A percentile compares a stretch with the other conserved stretches of the same genome.
These are phyloP conservation scores for Petrocephalus microphthalmus DNA, from an alignment of 2,113 vertebrate species.

Conservation along the genomic window DNA sequence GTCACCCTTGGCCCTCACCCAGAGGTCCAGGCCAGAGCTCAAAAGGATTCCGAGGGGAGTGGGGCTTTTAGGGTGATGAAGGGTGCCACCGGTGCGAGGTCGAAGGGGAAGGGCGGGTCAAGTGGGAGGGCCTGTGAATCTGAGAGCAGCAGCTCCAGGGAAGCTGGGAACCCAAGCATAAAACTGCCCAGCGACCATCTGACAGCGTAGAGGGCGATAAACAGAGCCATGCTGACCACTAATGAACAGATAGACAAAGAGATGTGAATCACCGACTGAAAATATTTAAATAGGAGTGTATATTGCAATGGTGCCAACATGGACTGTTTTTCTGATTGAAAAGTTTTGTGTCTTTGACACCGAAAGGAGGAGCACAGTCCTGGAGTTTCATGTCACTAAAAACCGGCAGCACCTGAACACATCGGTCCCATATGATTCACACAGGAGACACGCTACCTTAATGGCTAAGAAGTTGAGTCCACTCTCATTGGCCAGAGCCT, in stretches of 20 bases:
- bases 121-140: conserved; percentile 44
- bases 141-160: conserved; percentile 5
- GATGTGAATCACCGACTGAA: neutral
- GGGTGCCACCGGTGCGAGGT: conserved; percentile 66
- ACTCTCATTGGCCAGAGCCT: conserved; percentile 90
- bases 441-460: conserved; percentile 64
- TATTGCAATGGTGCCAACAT: neutral
- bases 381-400: neutral
- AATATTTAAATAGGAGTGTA: neutral
- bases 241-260: neutral
- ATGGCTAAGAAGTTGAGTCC: conserved; percentile 89
- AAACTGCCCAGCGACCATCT: neutral
- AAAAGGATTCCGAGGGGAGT: conserved; percentile 31
- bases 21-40: conserved; percentile 38
- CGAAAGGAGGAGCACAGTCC: neutral
- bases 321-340: neutral
- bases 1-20: conserved; percentile 15
- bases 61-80: conserved; percentile 54
- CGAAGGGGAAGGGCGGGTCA: conserved; percentile 44
- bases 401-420: neutral
- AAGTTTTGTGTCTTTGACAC: neutral
- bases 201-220: neutral
- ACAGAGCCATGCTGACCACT: neutral
- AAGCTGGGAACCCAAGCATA: neutral
- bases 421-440: neutral